Conservation (phyloP, 2,797 vertebrate species). For the Chloroceryle amazona region DNA sequence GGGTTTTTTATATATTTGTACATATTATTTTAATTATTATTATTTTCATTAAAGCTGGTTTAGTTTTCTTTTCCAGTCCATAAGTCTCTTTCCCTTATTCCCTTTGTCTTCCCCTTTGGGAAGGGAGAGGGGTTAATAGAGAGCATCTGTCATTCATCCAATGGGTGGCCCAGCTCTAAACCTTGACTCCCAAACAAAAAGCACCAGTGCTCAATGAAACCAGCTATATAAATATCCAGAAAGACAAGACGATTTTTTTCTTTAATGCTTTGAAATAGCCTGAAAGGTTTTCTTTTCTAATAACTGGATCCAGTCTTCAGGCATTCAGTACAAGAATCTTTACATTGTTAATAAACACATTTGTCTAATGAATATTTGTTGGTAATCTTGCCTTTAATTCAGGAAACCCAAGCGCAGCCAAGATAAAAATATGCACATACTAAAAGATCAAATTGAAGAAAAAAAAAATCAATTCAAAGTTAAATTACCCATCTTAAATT, state of each 20-base stretch:
- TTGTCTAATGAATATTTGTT: conserved; percentile 38
- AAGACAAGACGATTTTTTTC: background rate
- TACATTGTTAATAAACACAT: conserved; percentile 51
- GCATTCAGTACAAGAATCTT: background rate
- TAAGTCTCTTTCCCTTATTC: background rate
- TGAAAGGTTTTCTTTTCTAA: background rate
- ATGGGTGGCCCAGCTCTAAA: background rate
- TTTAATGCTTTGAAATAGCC: background rate
- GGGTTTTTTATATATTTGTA: no score
- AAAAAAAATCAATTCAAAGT: conserved; percentile 60
- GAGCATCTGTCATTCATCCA: background rate
- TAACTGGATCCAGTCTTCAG: background rate
- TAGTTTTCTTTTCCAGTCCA: no score
- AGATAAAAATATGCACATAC: conserved; percentile 52
- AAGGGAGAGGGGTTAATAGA: background rate
- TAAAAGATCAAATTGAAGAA: conserved; percentile 40
- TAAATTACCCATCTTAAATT: conserved; percentile 71
- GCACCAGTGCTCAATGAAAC: background rate
- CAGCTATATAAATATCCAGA: background rate
- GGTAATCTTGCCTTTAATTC: conserved; percentile 35
- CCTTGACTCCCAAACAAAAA: background rate
- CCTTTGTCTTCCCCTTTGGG: background rate
- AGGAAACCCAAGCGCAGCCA: background rate
- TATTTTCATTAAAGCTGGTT: no score
- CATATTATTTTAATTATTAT: no score